These are phyloP conservation scores for Lobophora halterata DNA, from an alignment of 2,888 invertebrate genomes.

Conservation along the genomic window DNA sequence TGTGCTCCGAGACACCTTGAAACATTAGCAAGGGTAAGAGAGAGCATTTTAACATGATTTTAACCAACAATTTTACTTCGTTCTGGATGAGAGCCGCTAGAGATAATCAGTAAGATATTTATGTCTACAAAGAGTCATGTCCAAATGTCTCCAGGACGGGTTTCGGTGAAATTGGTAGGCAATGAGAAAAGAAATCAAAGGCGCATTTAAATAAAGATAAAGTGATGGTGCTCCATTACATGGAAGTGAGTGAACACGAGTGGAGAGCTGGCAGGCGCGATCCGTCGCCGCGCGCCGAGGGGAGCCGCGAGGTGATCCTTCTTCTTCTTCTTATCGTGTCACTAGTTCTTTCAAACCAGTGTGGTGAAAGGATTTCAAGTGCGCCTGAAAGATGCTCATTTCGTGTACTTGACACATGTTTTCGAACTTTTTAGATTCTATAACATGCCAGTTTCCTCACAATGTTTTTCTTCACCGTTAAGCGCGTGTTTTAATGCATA, in stretches of 20 bases:
- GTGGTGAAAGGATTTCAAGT: too few species aligned
- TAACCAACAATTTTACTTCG: constrained; percentile 7
- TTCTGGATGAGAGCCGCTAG: constrained; percentile 3
- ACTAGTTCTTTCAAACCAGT: too few species aligned
- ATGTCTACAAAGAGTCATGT: constrained; percentile 11
- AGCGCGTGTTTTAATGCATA: too few species aligned
- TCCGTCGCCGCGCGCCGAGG: constrained; percentile 5
- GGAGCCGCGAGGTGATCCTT: too few species aligned
- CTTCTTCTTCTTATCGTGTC: too few species aligned
- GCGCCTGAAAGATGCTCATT: too few species aligned
- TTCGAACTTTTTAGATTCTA: too few species aligned
- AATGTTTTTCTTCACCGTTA: too few species aligned
- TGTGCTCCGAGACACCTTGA: constrained; percentile 2
- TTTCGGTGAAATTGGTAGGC: constrained; percentile 7
- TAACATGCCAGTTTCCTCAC: too few species aligned
- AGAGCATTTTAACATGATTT: constrained; percentile 6
- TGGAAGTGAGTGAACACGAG: constrained; percentile 9
- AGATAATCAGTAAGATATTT: constrained; percentile 12
- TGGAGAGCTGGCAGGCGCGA: constrained; percentile 9
- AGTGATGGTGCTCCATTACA: constrained; percentile 15
- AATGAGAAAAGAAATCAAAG: constrained; percentile 16
- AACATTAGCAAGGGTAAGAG: constrained; percentile 5
- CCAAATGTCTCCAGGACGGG: constrained; percentile 2
- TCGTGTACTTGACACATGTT: too few species aligned
- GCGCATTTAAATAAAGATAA: constrained; percentile 11